Evolutionary conservation across 2,797 vertebrate genomes (phyloP).

Genomic region (Psittacula derbiana): DNA sequence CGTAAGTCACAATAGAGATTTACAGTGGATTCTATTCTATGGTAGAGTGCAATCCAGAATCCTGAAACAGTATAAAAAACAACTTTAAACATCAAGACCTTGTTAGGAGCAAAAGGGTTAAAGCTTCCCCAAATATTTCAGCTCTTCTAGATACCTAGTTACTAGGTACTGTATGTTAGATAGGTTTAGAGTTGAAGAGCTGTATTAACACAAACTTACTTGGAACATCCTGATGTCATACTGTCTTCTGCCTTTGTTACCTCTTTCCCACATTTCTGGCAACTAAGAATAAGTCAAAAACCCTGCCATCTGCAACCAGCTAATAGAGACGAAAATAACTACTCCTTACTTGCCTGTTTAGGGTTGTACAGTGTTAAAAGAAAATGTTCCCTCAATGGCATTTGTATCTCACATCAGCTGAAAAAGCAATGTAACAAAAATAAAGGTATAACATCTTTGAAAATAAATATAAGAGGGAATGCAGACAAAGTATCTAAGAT

Average conservation of each 20-base stretch:
- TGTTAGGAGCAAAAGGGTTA: constrained; percentile 62
- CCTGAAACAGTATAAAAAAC: constrained; percentile 67
- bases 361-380: constrained; percentile 69
- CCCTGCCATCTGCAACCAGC: constrained; percentile 57
- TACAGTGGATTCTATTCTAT: constrained; percentile 76
- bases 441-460: constrained; percentile 76
- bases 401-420: constrained; percentile 72
- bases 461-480: constrained; percentile 76
- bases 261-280: constrained; percentile 39
- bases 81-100: constrained; percentile 65
- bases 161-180: constrained; percentile 66
- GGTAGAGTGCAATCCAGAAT: constrained; percentile 73
- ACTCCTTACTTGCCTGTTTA: constrained; percentile 59
- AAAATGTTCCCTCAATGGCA: constrained; percentile 68
- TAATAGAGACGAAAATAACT: constrained; percentile 49
- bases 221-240: constrained; percentile 42
- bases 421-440: constrained; percentile 81
- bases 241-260: background rate
- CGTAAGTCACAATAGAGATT: constrained; percentile 73
- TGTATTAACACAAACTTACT: constrained; percentile 40
- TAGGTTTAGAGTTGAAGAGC: constrained; percentile 32
- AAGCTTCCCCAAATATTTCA: constrained; percentile 58
- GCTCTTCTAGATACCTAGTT: constrained; percentile 65
- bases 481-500: constrained; percentile 62
- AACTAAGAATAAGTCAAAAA: constrained; percentile 67